phyloP scores from a whole-genome alignment of 2,797 vertebrate genomes.

The Alectoris magna region DNA sequence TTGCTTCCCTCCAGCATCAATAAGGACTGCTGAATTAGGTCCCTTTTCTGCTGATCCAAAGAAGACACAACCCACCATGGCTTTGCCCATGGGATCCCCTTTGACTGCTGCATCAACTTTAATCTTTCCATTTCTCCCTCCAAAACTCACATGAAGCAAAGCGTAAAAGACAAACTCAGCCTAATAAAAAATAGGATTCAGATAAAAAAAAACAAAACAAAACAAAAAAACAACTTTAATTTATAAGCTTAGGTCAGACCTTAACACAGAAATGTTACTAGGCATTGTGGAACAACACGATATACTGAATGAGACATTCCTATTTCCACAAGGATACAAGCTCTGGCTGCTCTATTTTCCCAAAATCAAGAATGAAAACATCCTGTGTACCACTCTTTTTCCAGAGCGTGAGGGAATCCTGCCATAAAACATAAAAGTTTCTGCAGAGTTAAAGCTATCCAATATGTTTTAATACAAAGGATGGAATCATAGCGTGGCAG shows the following conservation, averaged over 20 bases:
- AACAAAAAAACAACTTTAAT: background rate
- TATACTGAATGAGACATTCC: background rate
- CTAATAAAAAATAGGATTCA: background rate
- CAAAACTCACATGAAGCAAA: background rate
- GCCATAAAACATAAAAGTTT: background rate
- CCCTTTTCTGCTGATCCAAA: background rate
- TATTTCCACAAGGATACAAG: background rate
- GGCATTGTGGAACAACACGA: background rate
- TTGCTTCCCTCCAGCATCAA: background rate
- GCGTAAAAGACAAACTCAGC: background rate
- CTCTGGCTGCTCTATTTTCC: background rate
- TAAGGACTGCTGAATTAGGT: background rate
- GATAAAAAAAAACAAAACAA: background rate
- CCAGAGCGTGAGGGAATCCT: background rate
- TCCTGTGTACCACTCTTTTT: background rate
- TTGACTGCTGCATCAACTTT: background rate
- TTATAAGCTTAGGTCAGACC: background rate
- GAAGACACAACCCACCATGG: background rate
- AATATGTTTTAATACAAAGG: background rate
- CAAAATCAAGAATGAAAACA: background rate
- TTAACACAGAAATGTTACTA: background rate
- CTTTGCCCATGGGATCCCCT: background rate
- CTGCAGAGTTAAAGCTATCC: background rate
- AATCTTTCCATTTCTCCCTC: background rate
- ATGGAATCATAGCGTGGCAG: accelerated